A percentile compares a stretch with the other conserved stretches of the same genome.
Evolutionary conservation across 2,888 invertebrate genomes (phyloP).

Genomic region (Orthonevra nobilis): DNA sequence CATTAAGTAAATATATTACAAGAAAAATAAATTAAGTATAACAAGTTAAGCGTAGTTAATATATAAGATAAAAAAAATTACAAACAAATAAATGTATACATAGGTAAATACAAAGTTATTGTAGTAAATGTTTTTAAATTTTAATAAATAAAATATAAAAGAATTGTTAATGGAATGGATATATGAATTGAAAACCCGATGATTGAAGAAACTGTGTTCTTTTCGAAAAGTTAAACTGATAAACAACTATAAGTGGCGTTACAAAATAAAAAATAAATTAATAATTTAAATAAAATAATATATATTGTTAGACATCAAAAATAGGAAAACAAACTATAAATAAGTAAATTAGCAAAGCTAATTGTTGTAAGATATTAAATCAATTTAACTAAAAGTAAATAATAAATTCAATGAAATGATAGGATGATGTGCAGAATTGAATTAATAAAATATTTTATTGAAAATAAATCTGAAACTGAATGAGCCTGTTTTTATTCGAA

Average conservation of each 20-base stretch:
- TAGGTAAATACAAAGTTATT: constrained; percentile 29
- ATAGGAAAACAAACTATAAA: constrained; percentile 41
- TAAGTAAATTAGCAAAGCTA: constrained; percentile 78
- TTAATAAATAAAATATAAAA: not conserved
- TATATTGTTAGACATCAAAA: constrained; percentile 28
- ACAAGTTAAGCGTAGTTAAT: constrained; percentile 41
- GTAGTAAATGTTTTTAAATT: constrained; percentile 41
- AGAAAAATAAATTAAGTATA: constrained; percentile 9
- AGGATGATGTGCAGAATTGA: constrained; percentile 5
- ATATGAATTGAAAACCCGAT: not conserved
- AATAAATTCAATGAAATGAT: constrained; percentile 25
- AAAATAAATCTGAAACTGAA: constrained; percentile 47
- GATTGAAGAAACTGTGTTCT: constrained; percentile 50
- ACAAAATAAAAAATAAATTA: constrained; percentile 30
- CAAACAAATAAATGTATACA: constrained; percentile 15
- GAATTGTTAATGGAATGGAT: constrained; percentile 27
- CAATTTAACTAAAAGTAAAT: constrained; percentile 19
- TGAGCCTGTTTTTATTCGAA: not conserved
- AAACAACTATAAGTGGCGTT: constrained; percentile 34
- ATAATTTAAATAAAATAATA: constrained; percentile 15
- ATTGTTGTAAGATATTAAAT: constrained; percentile 75
- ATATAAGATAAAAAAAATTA: constrained; percentile 13
- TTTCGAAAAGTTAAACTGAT: constrained; percentile 64
- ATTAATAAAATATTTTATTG: constrained; percentile 61
- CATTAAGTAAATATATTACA: constrained; percentile 26